A percentile compares a stretch with the other conserved stretches of the same genome.
Evolutionary conservation across 2,888 invertebrate genomes (phyloP).

Genomic region (Temnothorax ravouxi): DNA sequence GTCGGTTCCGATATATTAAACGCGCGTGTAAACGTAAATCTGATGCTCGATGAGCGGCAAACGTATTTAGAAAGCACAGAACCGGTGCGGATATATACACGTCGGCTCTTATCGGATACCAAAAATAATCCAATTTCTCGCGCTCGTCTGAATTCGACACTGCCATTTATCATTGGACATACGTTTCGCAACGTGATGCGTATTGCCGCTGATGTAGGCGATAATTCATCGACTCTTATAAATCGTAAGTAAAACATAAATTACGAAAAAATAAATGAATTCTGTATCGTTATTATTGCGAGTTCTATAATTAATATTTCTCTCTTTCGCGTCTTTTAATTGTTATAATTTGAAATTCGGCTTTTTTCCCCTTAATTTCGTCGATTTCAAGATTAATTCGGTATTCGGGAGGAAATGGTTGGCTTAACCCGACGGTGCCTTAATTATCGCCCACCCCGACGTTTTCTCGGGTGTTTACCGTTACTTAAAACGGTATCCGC

Average conservation of each 20-base stretch:
- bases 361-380: not conserved
- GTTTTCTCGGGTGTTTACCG: conserved; percentile 66
- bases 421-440: conserved; percentile 53
- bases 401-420: conserved; percentile 10
- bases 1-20: conserved; percentile 31
- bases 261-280: not conserved
- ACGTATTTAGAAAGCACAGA: conserved; percentile 52
- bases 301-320: not conserved
- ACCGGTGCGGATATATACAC: conserved; percentile 8
- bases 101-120: not conserved
- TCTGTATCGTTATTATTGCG: not conserved
- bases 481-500: conserved; percentile 63
- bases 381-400: conserved; percentile 8
- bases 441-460: conserved; percentile 68
- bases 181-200: not conserved
- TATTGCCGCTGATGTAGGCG: not conserved
- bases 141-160: conserved; percentile 20
- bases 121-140: conserved; percentile 47
- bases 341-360: not conserved
- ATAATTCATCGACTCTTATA: not conserved
- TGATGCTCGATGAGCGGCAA: conserved; percentile 43
- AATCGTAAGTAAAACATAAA: not conserved
- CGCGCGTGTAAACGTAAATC: conserved; percentile 36
- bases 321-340: not conserved
- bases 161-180: conserved; percentile 1